These are phyloP conservation scores for Hylyphantes graminicola DNA, from an alignment of 1,140 invertebrate genomes.

Conservation along the genomic window DNA sequence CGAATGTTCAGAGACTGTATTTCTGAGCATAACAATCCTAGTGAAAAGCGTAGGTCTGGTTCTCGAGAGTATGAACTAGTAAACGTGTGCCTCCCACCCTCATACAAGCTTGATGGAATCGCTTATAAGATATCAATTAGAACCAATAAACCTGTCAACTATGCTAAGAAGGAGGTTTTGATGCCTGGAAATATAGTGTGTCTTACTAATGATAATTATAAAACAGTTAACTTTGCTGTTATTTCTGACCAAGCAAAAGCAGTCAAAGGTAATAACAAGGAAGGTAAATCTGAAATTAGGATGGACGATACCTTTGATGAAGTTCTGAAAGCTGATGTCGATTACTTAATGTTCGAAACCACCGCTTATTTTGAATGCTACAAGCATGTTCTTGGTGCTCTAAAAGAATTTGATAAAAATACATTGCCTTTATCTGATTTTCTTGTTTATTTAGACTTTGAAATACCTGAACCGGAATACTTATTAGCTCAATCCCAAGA, in stretches of 20 bases:
- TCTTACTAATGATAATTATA: constrained; percentile 74
- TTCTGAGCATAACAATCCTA: constrained; percentile 5
- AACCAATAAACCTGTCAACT: constrained; percentile 2
- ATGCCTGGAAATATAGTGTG: constrained; percentile 79
- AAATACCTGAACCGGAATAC: constrained; percentile 41
- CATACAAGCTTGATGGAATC: constrained; percentile 5
- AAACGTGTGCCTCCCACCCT: background rate
- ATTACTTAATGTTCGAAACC: constrained; percentile 68
- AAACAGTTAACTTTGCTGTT: constrained; percentile 75
- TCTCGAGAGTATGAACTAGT: constrained; percentile 15
- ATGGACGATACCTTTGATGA: constrained; percentile 64
- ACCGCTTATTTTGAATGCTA: constrained; percentile 71
- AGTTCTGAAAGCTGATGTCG: constrained; percentile 18
- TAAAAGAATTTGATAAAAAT: constrained; percentile 65
- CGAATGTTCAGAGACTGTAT: constrained; percentile 33
- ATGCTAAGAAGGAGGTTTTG: background rate
- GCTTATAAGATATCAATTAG: constrained; percentile 11
- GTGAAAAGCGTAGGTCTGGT: background rate
- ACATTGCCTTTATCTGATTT: constrained; percentile 67
- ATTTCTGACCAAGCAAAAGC: constrained; percentile 72
- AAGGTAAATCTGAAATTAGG: constrained; percentile 62
- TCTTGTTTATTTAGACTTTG: constrained; percentile 62
- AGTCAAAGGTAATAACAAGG: background rate
- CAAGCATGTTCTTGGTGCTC: constrained; percentile 67
- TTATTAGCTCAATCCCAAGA: background rate